Base-by-base conservation (phyloP, 2,113 vertebrate genomes). In the Rousettus leschenaultii region DNA sequence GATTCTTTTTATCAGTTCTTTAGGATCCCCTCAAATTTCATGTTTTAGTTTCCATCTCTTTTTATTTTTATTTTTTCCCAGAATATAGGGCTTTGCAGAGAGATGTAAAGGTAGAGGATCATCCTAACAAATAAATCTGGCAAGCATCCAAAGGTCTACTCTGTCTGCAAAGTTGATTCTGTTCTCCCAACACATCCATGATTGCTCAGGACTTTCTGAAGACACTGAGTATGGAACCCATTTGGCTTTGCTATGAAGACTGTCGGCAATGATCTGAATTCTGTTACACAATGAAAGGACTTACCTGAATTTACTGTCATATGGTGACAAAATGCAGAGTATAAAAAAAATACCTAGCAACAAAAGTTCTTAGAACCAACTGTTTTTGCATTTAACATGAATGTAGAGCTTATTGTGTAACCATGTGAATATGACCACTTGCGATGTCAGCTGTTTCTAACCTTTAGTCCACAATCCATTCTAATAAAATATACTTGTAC, bases 401-500 rank as follows among this genome's bases (percentile, higher is more conserved):
- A 77, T 10, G 0, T 6, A 84, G 14, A 68, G 3, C 7, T 86
- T 79, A 85, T 75, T 71, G 5, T 63, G 35, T 74, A 22, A 89
- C 18, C 16, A 59, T 2, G 3, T 80, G 40, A 57, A 38, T 38
- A 65, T 19, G n/a, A 43, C 93, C n/a, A 53, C 38, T 86, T 6
- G 16, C 21, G 48, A 71, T 83, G 13, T 18, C n/a, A 77, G 2
- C 55, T 28, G 93, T 79, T 71, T 82, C 61, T 61, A 92, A 74
- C 3, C 26, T 15, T 75, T 63, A 66, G 77, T 66, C 45, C 28
- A 53, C 18, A 66, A 84, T 89, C 28, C 71, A 61, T 38, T 53
- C 38, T 84, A 94, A 95, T 95, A 65, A 97, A 87, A 92, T 93
- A n/a, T 68, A 84, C 33, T 82, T 21, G 21, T 28, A 51, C 35